phyloP scores from a whole-genome alignment of 37 sponge, comb jelly and placozoan species.

The Halichondria panicea region DNA sequence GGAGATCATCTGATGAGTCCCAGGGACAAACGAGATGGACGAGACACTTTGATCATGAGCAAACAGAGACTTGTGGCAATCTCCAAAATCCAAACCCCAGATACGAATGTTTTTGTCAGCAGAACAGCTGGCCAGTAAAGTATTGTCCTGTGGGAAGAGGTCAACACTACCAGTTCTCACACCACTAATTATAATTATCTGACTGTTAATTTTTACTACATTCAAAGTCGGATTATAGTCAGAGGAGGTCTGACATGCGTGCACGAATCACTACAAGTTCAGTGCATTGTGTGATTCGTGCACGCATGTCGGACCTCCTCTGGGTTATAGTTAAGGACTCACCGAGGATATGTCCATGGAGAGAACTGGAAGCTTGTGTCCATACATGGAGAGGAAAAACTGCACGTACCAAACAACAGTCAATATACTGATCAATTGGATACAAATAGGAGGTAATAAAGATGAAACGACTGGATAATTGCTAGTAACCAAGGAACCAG shows the following conservation, averaged over 20 bases:
- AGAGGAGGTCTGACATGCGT: too few species aligned
- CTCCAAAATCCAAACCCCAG: slow-evolving; percentile 98
- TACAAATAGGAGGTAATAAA: background rate
- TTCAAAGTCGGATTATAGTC: too few species aligned
- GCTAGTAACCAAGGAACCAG: too few species aligned
- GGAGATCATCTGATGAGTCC: slow-evolving; percentile 92
- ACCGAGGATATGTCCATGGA: slow-evolving; percentile 96
- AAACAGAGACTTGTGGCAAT: slow-evolving; percentile 97
- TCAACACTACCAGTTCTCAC: too few species aligned
- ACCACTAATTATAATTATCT: too few species aligned
- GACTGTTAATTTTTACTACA: too few species aligned
- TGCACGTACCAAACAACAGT: slow-evolving; percentile 32
- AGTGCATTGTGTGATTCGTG: background rate
- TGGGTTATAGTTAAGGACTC: slow-evolving; percentile 3
- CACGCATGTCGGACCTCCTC: background rate
- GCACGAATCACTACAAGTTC: too few species aligned
- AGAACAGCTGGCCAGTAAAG: slow-evolving; percentile 88
- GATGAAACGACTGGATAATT: too few species aligned
- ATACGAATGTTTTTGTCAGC: slow-evolving; percentile 96
- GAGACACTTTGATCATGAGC: slow-evolving; percentile 93
- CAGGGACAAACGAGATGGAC: slow-evolving; percentile 84
- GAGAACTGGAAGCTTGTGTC: slow-evolving; percentile 96
- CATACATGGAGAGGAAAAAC: slow-evolving; percentile 94
- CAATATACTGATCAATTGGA: too few species aligned
- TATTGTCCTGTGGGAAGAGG: slow-evolving; percentile 65